These are phyloP conservation scores for Calameuta pallipes DNA, from an alignment of 2,888 invertebrate genomes.

Conservation along the genomic window DNA sequence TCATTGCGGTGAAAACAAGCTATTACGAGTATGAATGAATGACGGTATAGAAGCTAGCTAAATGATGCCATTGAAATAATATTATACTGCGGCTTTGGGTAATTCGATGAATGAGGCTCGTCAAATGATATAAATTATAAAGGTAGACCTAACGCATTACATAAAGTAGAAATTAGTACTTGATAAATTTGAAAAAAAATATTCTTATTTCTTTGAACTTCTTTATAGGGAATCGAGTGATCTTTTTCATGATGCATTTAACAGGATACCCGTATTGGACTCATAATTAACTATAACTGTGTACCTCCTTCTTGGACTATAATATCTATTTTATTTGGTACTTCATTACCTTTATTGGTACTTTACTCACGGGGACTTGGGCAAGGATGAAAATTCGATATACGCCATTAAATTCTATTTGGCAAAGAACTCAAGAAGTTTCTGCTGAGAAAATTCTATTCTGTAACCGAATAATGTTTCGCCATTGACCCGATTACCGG, in stretches of 20 bases:
- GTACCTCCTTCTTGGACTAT: not conserved
- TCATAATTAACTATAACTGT: not conserved
- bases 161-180: not conserved
- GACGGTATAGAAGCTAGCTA: not conserved
- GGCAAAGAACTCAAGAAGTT: not conserved
- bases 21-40: not conserved
- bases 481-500: not conserved
- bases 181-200: not conserved
- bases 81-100: not conserved
- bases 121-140: not conserved
- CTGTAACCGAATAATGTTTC: not conserved
- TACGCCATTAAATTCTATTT: not conserved
- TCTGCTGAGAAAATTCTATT: not conserved
- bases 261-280: not conserved
- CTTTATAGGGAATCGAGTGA: not conserved
- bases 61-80: not conserved
- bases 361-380: slow-evolving; percentile 2
- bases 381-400: not conserved
- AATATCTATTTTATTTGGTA: slow-evolving; percentile 7
- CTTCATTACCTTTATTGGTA: slow-evolving; percentile 1
- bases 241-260: not conserved
- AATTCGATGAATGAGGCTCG: not conserved
- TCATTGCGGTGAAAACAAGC: not conserved
- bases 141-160: not conserved
- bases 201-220: not conserved